phyloP scores from a whole-genome alignment of 1,140 invertebrate species.

The Palaemon carinicauda region DNA sequence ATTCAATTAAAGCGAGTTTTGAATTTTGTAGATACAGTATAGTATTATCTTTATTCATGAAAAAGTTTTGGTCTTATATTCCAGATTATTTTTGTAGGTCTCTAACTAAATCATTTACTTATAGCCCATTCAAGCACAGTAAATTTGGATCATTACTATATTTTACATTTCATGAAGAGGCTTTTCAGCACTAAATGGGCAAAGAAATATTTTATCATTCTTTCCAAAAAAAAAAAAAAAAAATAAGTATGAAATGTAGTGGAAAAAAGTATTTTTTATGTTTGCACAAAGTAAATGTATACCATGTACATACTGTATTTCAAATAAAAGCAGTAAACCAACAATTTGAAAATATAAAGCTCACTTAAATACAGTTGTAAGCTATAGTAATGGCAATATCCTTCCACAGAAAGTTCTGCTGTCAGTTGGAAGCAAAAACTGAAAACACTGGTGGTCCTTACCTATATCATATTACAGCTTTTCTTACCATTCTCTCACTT shows the following conservation, averaged over 20 bases:
- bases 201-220: no score
- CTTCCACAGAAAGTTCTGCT: neutral
- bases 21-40: no score
- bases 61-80: neutral
- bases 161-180: neutral
- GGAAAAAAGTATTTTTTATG: no score
- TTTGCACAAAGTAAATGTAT: no score
- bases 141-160: neutral
- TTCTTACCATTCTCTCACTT: constrained; percentile 36
- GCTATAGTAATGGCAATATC: neutral
- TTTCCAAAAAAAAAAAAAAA: no score
- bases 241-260: no score
- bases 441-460: neutral
- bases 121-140: neutral
- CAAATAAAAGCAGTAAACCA: no score
- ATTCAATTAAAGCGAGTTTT: no score
- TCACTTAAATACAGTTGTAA: neutral
- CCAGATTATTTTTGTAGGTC: neutral
- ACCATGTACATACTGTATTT: no score
- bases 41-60: no score
- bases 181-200: neutral
- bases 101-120: neutral
- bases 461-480: constrained; percentile 6
- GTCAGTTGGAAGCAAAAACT: neutral
- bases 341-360: neutral